Base-by-base conservation (phyloP, 2,888 invertebrate genomes). In the Argyra leucocephala region DNA sequence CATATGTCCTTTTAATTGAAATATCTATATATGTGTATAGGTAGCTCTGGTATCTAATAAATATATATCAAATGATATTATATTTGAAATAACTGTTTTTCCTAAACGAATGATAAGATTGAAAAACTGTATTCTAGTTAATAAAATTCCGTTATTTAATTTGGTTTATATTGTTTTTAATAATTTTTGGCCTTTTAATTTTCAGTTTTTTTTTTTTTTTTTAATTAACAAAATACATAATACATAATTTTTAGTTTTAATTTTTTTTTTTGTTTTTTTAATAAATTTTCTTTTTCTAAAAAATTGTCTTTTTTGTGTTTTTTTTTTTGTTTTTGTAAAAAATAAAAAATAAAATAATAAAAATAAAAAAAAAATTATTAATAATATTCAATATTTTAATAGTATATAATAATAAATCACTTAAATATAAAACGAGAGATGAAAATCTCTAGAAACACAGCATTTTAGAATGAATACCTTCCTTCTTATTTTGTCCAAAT, bases 391-490 rank as follows among this genome's bases (percentile, higher is more conserved):
- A n/a, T n/a, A n/a, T n/a, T n/a, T n/a, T n/a, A n/a, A n/a, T n/a
- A n/a, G n/a, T n/a, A 65, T 58, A 59, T 59, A 58, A 31, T 31
- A 63, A 24, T 63, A 24, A 65, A 26, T 62, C 62, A 63, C 37
- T 18, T 61, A n/a, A 24, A 22, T 26, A 61, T 48, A 63, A 65
- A 61, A 61, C 63, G 63, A 65, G 63, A 65, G 59, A 59, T 23
- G 23, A 65, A 65, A 65, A 65, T 65, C 65, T 65, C 65, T 60
- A 26, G 63, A 65, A 63, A 65, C 61, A 61, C 65, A 63, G 63
- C 63, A 64, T 37, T 61, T 61, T 61, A 48, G 48, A 48, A 48
- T 48, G 2, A 48, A 48, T 48, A 48, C 48, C 48, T 48, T 48
- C 18, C 48, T n/a, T 31, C 7, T 31, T 31, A 31, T 6, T 26